phyloP scores from a whole-genome alignment of 1,140 invertebrate genomes.

The Papilio dardanus region DNA sequence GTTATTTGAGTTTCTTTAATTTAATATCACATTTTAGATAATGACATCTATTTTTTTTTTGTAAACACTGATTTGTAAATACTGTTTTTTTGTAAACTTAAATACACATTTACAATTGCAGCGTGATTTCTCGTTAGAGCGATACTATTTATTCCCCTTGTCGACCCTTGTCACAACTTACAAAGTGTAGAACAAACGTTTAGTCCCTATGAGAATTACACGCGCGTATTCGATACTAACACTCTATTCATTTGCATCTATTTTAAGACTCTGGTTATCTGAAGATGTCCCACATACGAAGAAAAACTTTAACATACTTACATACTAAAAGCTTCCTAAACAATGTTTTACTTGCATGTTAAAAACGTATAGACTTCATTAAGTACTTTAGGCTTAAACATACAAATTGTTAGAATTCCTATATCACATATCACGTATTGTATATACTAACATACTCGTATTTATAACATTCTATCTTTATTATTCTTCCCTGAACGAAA shows the following conservation, averaged over 20 bases:
- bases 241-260: background rate
- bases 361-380: too few relatives aligned
- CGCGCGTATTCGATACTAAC: background rate
- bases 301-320: background rate
- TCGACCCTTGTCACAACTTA: conserved; percentile 14
- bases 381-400: too few relatives aligned
- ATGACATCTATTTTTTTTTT: too few relatives aligned
- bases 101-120: background rate
- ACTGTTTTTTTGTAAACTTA: too few relatives aligned
- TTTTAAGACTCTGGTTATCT: background rate
- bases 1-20: too few relatives aligned
- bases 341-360: background rate
- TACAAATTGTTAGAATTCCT: too few relatives aligned
- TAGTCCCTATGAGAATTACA: background rate
- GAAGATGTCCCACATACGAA: background rate
- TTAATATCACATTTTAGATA: too few relatives aligned
- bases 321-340: background rate
- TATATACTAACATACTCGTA: too few relatives aligned
- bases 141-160: background rate
- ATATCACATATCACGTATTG: too few relatives aligned
- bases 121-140: background rate
- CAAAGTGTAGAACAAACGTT: conserved; percentile 3
- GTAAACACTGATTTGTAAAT: background rate
- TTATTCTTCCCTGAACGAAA: background rate
- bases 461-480: background rate